Base-by-base conservation (phyloP, 2,113 vertebrate species). In the Numenius arquata region DNA sequence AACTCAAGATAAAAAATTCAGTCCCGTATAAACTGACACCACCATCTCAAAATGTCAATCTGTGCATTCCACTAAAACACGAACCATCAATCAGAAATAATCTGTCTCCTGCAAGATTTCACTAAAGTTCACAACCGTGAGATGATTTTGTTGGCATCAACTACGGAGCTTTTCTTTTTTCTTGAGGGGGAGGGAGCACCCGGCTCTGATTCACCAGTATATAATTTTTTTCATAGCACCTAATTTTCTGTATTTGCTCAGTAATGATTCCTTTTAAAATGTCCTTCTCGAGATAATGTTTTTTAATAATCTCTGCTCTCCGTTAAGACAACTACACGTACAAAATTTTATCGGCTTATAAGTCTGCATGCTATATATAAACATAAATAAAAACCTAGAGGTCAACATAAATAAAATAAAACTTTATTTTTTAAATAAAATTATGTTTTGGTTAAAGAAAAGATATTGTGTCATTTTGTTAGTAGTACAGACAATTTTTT, bases 321-420 rank as follows among this genome's bases (percentile, higher is more conserved):
- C 3, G 0, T 93, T 80, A 91, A 67, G 30, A 68, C 93, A 90
- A 80, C 56, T 85, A 63, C 74, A 66, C 15, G 75, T 87, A 86
- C 32, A 77, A 92, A 87, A 96, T 90, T 58, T 76, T 87, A 94
- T 53, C 78, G 72, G 34, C 52, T 91, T 81, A 43, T 88, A 94
- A 91, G 87, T 73, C 94, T 95, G 77, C 55, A 70, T 5, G 13
- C 50, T 79, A 23, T 34, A 67, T 81, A 66, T 83, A 95, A 97
- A 98, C 86, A 91, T 95, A 98, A 98, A 98, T 95, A 95, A 98
- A 98, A 98, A 97, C 95, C 98, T 98, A 98, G 96, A 98, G 98
- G 96, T 98, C 98, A 97, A 98, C 97, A 98, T 98, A 98, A 98
- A 98, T 98, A 98, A 98, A 98, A 98, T 98, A 98, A 98, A 98